Base-by-base conservation (phyloP, 92 coral and sea anemone genomes). In the Siderastrea radians region DNA sequence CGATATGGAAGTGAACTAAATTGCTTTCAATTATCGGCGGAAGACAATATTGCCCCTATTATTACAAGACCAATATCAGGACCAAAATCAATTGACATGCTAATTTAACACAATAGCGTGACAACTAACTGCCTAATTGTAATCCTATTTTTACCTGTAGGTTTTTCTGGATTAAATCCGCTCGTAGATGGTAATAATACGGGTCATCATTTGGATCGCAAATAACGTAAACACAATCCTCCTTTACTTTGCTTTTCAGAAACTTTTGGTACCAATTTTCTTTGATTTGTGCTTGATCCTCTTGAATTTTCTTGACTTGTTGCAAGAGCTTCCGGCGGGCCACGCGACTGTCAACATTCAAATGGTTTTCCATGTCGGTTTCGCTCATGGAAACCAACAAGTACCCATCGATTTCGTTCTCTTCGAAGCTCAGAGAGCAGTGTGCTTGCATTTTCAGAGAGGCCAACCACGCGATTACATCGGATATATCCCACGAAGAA, bases 381-480 rank as follows among this genome's bases (percentile, higher is more conserved):
- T 95, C 99, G 4, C 67, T 67, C 71, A 95, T 55, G 12, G 98
- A 89, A 70, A 90, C 81, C 88, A 97, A 77, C 75, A 95, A 75
- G 62, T 63, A 95, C 13, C 99, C 99, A 80, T 97, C 99, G 69
- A 97, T 88, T 85, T 95, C 95, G 87, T 90, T 88, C 79, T 97
- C 99, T 78, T 97, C 99, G 84, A 97, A 97, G 80, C 95, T 93
- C 55, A 97, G 85, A 10, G 91, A 80, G 84, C 93, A 97, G 81
- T 98, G 93, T 68, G 94, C 96, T 62, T 92, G 99, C 85, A 97
- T 88, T 82, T 93, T 92, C 79, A 97, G 78, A 10, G 95, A 91
- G 46, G 85, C 45, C 8, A 97, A 90, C 99, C 98, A 95, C 17
- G 94, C 97, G 68, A 95, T 98, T 13, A 97, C 99, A 70, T 97